Evolutionary conservation across 2,888 invertebrate genomes (phyloP).

Genomic region (Aphidoletes aphidimyza): DNA sequence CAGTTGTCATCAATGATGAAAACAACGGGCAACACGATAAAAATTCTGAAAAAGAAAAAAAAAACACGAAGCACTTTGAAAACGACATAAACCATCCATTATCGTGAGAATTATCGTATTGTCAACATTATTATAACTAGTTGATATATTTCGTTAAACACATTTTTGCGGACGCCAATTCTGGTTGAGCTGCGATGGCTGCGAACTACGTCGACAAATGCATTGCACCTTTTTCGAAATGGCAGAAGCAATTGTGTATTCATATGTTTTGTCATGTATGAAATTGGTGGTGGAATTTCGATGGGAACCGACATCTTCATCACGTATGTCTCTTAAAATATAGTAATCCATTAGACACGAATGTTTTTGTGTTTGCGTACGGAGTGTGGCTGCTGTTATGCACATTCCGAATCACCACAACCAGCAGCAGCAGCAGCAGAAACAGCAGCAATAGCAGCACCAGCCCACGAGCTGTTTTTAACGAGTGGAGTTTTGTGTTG

Average conservation of each 20-base stretch:
- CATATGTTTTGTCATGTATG: slow-evolving; percentile 20
- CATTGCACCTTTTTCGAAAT: neutral
- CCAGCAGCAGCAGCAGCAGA: neutral
- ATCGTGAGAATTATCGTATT: slow-evolving; percentile 39
- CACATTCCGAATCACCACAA: neutral
- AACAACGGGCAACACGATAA: neutral
- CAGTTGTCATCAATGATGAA: neutral
- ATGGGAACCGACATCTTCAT: slow-evolving; percentile 15
- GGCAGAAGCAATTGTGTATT: neutral
- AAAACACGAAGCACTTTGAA: neutral
- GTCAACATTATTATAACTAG: slow-evolving; percentile 19
- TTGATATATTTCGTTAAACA: slow-evolving; percentile 17
- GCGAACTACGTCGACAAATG: neutral
- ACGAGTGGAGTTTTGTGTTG: neutral
- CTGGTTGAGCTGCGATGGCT: neutral
- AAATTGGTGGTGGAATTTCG: neutral
- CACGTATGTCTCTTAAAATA: slow-evolving; percentile 38
- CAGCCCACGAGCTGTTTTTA: slow-evolving; percentile 18
- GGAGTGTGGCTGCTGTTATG: neutral
- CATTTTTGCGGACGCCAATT: neutral
- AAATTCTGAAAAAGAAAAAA: neutral
- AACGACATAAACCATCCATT: slow-evolving; percentile 15
- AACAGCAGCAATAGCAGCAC: neutral
- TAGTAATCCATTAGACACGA: slow-evolving; percentile 26
- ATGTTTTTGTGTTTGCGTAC: neutral